Evolutionary conservation across 2,113 vertebrate genomes (phyloP), one percentile per base, ranked within the genome.

Genomic region (Odontesthes bonariensis): DNA sequence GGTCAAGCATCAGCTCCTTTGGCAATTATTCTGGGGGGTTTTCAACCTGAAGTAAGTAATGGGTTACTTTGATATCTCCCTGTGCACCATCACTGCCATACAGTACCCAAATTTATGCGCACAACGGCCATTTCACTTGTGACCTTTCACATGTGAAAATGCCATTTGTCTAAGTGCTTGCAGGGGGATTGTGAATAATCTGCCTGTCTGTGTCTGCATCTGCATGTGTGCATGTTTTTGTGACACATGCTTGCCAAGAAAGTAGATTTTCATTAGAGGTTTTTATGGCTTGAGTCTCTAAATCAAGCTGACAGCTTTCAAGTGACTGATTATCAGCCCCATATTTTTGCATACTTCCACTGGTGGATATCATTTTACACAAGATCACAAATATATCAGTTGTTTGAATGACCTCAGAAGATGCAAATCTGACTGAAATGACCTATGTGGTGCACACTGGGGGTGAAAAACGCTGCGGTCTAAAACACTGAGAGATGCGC

Each of bases 111-210:
- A 84, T 77, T 60, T 84, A 85, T 62, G 73, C 77, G 64, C 69
- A 51, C 31, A 46, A 69, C 47, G 27, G 35, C 60, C 56, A 56
- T 81, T 87, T 83, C 80, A 73, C 63, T 83, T 84, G 38, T 89
- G 84, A 90, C 82, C 88, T 88, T 90, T 88, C 76, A 86, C 87
- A 86, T 86, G 71, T 75, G 76, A 83, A 92, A 83, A 88, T 77
- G 73, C 61, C 78, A 84, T 88, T 86, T 73, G 76, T 85, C 53
- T 76, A 74, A 88, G 79, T 55, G 2, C 77, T 67, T 79, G 65
- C 70, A 13, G 65, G 76, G 68, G 85, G 75, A 70, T 74, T 72
- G 75, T 79, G 70, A 74, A 88, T 83, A 87, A 87, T 87, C 88
- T 87, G 74, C 58, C 47, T 77, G 23, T 62, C 47, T 77, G 23